Base-by-base conservation (phyloP, 2,113 vertebrate genomes). In the Lota lota region DNA sequence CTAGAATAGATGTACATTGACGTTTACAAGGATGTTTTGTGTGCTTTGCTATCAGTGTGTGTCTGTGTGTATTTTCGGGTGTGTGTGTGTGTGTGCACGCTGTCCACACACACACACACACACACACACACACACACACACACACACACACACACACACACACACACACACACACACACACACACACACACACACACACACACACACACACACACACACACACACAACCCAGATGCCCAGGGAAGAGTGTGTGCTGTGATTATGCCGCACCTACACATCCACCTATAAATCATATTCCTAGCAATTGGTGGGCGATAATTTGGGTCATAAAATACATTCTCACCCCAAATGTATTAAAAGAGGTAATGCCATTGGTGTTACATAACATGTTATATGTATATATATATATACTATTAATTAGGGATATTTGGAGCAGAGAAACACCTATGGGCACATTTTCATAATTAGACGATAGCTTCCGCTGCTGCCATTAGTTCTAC, bases 1-100 rank as follows among this genome's bases (percentile, higher is more conserved):
- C 85, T 75, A 81, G 78, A 91, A 91, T 90, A 87, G 87, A 81
- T 73, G 81, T 71, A 78, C 80, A 81, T 87, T 88, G 74, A 80
- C 82, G 79, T 33, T 33, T 1, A 33, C 20, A 47, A 53, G 57
- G 50, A 50, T 21, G 57, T 21, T 18, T 12, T 12, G 7, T 47
- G 7, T 14, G 12, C 40, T 47, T 10, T 47, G 53, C 14, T 17
- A 12, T 28, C 67, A 74, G 63, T 76, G 62, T 61, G 63, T 24
- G 56, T 66, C 57, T 51, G 53, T 66, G 11, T 20, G 54, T 61
- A 58, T 51, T 66, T 59, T 19, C 59, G 3, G 33, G 47, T 70
- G 66, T 56, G 53, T 56, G 53, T 56, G 53, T n/a, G 53, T 60
- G 10, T 20, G 20, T 60, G 58, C 2, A 53, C 3, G 51, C 12